Conservation (phyloP, 2,797 vertebrate species). For the Paramormyrops hopkinsi region DNA sequence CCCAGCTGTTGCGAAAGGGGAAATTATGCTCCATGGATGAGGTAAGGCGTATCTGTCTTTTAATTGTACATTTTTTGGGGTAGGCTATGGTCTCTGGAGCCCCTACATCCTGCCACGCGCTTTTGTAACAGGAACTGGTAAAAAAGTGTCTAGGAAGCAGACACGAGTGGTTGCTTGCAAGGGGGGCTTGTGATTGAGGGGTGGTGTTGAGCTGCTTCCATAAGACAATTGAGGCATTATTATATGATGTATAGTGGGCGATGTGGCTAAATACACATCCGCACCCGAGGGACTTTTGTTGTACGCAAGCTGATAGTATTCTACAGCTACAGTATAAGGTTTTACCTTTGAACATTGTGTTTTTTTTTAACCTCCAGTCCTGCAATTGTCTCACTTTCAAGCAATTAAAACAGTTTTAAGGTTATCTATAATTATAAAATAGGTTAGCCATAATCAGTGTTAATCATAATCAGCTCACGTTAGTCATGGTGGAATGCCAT, state of each 20-base stretch:
- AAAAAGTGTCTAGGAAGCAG: not conserved
- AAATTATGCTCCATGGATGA: constrained; percentile 8
- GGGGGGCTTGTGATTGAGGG: constrained; percentile 5
- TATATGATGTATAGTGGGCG: not conserved
- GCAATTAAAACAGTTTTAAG: not conserved
- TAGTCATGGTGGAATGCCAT: not conserved
- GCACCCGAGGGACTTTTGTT: not conserved
- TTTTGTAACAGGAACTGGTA: not conserved
- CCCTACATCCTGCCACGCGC: not conserved
- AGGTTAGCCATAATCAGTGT: not conserved
- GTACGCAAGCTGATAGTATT: not conserved
- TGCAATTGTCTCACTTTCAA: not conserved
- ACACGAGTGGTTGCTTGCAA: not conserved
- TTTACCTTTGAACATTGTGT: not conserved
- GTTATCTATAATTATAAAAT: not conserved
- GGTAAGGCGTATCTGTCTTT: not conserved
- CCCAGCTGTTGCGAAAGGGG: not conserved
- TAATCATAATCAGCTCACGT: not conserved
- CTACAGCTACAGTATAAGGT: not conserved
- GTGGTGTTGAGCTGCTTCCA: not conserved
- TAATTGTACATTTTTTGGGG: not conserved
- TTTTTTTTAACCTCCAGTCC: not conserved
- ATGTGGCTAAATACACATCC: not conserved
- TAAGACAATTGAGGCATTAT: not conserved
- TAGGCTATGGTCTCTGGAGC: not conserved